Conservation (phyloP, 64 coral and sea anemone genomes). For the Astreopora myriophthalma region DNA sequence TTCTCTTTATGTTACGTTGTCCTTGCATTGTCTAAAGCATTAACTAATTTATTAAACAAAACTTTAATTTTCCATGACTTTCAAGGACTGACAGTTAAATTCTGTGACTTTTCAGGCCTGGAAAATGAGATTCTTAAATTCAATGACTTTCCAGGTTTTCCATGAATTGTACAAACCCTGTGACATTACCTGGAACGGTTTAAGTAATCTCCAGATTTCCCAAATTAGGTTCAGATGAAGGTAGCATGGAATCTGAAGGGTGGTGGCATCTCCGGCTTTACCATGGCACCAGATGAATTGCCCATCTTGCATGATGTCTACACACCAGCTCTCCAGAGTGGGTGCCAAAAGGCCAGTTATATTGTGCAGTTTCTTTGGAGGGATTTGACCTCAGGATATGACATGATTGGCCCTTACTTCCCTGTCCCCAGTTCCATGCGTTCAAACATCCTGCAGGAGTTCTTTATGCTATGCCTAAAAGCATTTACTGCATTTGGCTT, state of each 20-base stretch:
- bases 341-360: conserved; percentile 24
- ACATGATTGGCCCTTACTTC: conserved; percentile 46
- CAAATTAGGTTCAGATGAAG: conserved; percentile 27
- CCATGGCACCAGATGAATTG: background rate
- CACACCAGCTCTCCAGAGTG: background rate
- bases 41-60: no score
- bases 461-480: conserved; percentile 15
- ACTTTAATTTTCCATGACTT: no score
- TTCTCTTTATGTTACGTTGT: no score
- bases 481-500: conserved; percentile 8
- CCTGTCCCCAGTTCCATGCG: background rate
- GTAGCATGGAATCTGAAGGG: conserved; percentile 44
- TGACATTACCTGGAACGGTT: no score
- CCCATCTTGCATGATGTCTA: background rate
- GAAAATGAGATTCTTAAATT: no score
- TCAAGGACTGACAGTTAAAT: no score
- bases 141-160: no score
- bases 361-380: conserved; percentile 30
- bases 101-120: no score
- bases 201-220: no score
- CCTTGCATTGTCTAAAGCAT: no score
- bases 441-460: conserved; percentile 19
- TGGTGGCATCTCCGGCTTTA: conserved; percentile 5
- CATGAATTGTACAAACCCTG: no score
- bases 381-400: conserved; percentile 32